A percentile compares a stretch with the other conserved stretches of the same genome.
Evolutionary conservation across 1,140 invertebrate species (phyloP).

Genomic region (Grapholita molesta): DNA sequence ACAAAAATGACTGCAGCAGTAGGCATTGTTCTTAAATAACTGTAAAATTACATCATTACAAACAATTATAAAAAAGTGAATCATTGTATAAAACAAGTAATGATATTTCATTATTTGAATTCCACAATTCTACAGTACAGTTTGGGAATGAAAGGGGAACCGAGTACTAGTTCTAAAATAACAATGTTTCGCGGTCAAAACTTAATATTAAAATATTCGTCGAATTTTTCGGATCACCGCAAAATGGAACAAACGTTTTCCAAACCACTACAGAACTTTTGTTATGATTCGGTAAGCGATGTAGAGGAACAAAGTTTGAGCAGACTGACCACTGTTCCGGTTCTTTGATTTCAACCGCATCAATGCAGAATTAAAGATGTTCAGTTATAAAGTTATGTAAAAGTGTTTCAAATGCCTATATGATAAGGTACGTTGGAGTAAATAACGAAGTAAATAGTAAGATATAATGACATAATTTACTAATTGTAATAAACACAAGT

Average conservation of each 20-base stretch:
- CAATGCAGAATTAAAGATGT: too few relatives aligned
- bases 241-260: constrained; percentile 1
- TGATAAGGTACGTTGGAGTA: too few relatives aligned
- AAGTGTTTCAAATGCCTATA: too few relatives aligned
- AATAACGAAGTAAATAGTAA: too few relatives aligned
- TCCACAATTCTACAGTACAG: background rate
- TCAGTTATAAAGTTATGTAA: too few relatives aligned
- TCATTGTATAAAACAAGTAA: background rate
- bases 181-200: constrained; percentile 7
- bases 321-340: background rate
- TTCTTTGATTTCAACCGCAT: constrained; percentile 1
- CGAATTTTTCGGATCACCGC: constrained; percentile 15
- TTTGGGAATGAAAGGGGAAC: background rate
- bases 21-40: too few relatives aligned
- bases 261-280: constrained; percentile 14
- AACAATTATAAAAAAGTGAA: too few relatives aligned
- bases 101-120: background rate
- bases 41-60: too few relatives aligned
- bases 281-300: constrained; percentile 13
- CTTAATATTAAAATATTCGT: constrained; percentile 13
- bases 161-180: background rate
- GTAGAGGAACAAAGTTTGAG: background rate
- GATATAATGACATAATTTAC: too few relatives aligned
- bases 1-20: too few relatives aligned
- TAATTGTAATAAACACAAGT: too few relatives aligned